A percentile compares a stretch with the other conserved stretches of the same genome.
These are phyloP conservation scores for Hylaea fasciaria DNA, from an alignment of 2,888 invertebrate genomes.

Conservation along the genomic window DNA sequence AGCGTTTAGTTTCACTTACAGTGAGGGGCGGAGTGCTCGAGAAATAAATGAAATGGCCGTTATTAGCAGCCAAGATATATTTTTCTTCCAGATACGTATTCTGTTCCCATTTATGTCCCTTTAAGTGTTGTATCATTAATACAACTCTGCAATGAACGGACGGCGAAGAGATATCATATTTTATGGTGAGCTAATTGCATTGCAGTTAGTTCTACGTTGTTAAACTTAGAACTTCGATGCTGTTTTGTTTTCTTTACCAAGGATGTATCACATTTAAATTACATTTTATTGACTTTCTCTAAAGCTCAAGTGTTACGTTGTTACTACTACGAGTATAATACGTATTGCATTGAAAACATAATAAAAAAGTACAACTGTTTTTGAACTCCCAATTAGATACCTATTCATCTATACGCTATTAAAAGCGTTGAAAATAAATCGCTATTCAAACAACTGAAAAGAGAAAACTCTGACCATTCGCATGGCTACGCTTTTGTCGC, in stretches of 20 bases:
- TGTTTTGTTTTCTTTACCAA: too few species aligned
- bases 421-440: not conserved
- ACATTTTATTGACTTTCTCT: too few species aligned
- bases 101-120: constrained; percentile 37
- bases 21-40: constrained; percentile 37
- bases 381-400: too few species aligned
- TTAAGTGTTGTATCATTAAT: constrained; percentile 38
- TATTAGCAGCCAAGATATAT: constrained; percentile 47
- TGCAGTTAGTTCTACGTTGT: constrained; percentile 1
- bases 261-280: too few species aligned
- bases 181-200: constrained; percentile 15
- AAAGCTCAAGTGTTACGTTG: too few species aligned
- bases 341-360: too few species aligned
- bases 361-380: too few species aligned
- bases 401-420: too few species aligned
- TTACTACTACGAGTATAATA: too few species aligned
- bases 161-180: constrained; percentile 9
- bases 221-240: not conserved
- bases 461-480: not conserved
- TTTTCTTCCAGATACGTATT: constrained; percentile 35
- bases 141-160: constrained; percentile 22
- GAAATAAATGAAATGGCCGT: constrained; percentile 52
- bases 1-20: constrained; percentile 56
- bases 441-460: constrained; percentile 2
- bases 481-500: not conserved